A percentile compares a stretch with the other conserved stretches of the same genome.
phyloP scores from a whole-genome alignment of 2,888 invertebrate species.

The Trachelus tabidus region DNA sequence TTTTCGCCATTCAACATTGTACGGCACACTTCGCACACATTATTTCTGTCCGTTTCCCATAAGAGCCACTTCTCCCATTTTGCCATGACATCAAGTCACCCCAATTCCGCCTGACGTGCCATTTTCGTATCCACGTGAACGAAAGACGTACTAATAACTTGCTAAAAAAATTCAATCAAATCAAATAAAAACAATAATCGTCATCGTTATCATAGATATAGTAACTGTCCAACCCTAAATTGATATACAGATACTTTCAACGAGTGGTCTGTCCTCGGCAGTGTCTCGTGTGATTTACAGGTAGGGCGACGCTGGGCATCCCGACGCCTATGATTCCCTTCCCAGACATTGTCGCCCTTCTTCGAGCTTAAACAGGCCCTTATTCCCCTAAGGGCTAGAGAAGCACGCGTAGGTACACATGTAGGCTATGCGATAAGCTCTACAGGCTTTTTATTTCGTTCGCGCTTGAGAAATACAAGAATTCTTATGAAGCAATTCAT shows the following conservation, averaged over 20 bases:
- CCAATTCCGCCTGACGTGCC: background rate
- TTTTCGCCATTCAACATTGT: conserved; percentile 14
- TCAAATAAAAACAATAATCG: background rate
- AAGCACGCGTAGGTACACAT: background rate
- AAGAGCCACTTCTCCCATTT: background rate
- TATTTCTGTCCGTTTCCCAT: background rate
- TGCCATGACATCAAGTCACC: background rate
- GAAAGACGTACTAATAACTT: background rate
- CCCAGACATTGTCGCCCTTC: background rate
- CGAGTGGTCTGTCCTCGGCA: conserved; percentile 38
- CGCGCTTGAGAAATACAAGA: background rate
- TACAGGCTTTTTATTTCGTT: background rate
- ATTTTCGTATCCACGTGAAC: background rate
- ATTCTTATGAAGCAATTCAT: background rate
- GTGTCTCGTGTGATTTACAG: conserved; percentile 43
- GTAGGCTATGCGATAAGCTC: background rate
- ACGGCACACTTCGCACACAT: conserved; percentile 12
- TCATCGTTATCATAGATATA: background rate
- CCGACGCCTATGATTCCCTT: conserved; percentile 7
- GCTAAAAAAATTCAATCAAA: background rate
- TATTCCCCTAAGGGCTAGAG: background rate
- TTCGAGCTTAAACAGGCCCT: background rate
- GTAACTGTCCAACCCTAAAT: conserved; percentile 17
- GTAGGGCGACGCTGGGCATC: conserved; percentile 20
- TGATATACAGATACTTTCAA: conserved; percentile 44